Percentiles rank a stretch among this genome's conserved stretches.
Evolutionary conservation across 2,113 vertebrate genomes (phyloP).

Genomic region (Thunnus maccoyii): DNA sequence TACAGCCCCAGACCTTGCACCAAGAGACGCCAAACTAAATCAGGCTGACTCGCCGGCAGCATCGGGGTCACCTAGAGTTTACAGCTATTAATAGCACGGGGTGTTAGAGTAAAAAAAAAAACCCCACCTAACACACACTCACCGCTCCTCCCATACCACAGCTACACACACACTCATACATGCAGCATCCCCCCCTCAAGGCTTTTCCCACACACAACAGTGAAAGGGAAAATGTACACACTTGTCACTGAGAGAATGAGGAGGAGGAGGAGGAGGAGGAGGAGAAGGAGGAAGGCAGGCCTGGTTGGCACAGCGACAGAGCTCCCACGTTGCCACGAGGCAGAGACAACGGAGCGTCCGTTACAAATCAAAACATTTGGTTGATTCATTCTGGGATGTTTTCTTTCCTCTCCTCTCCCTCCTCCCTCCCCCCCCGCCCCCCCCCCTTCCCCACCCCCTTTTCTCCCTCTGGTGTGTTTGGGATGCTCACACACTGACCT

Average conservation of each 20-base stretch:
- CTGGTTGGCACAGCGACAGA: slow-evolving; percentile 19
- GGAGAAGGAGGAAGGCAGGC: slow-evolving; percentile 1
- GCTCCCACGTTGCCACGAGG: slow-evolving; percentile 53
- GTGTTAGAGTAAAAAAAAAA: slow-evolving; percentile 9
- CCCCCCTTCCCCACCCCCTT: neutral
- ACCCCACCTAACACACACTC: neutral
- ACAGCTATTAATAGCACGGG: slow-evolving; percentile 68
- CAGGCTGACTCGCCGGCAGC: slow-evolving; percentile 57
- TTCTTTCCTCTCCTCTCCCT: neutral
- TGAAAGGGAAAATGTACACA: neutral
- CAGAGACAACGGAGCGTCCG: slow-evolving; percentile 51
- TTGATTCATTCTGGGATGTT: slow-evolving; percentile 49
- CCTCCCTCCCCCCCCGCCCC: neutral
- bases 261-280: neutral
- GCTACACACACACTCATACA: slow-evolving; percentile 29
- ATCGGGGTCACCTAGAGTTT: slow-evolving; percentile 72
- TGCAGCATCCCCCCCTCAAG: slow-evolving; percentile 9
- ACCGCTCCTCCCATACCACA: slow-evolving; percentile 12
- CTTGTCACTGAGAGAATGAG: slow-evolving; percentile 42
- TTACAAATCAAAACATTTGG: slow-evolving; percentile 66
- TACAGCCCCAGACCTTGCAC: slow-evolving; percentile 43
- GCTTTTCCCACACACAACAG: slow-evolving; percentile 23
- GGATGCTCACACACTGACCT: slow-evolving; percentile 69
- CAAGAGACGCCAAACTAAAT: slow-evolving; percentile 62
- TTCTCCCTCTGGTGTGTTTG: slow-evolving; percentile 3